Conservation (phyloP, 2,113 vertebrate species). For the Dicerorhinus sumatrensis region DNA sequence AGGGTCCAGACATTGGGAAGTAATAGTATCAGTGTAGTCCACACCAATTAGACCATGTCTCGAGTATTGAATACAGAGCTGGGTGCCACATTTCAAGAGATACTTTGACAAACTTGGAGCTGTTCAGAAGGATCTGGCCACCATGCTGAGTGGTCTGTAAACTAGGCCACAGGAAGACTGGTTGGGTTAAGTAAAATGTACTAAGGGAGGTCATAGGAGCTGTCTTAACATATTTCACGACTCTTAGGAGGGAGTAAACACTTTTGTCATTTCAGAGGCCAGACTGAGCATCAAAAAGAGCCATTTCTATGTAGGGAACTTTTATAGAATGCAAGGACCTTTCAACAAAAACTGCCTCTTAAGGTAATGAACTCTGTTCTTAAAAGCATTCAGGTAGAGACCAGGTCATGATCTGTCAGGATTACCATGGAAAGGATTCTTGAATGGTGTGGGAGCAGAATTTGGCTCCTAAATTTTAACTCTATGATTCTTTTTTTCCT, state of each 20-base stretch:
- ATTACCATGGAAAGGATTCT: not conserved
- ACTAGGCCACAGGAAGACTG: not conserved
- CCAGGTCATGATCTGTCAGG: not conserved
- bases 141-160: not conserved
- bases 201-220: not conserved
- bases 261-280: not conserved
- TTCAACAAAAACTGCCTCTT: not conserved
- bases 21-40: not conserved
- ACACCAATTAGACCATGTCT: not conserved
- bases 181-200: not conserved
- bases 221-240: not conserved
- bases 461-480: not conserved
- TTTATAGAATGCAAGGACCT: not conserved
- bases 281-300: not conserved
- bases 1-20: not conserved
- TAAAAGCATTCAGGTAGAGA: not conserved
- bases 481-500: not conserved
- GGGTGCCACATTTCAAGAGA: not conserved
- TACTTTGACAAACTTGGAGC: not conserved
- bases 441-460: not conserved
- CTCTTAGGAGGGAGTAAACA: not conserved
- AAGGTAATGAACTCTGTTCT: not conserved
- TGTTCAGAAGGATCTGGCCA: not conserved
- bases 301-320: not conserved
- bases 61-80: not conserved